These are phyloP conservation scores for Xenops minutus DNA, from an alignment of 2,797 vertebrate species.

Conservation along the genomic window DNA sequence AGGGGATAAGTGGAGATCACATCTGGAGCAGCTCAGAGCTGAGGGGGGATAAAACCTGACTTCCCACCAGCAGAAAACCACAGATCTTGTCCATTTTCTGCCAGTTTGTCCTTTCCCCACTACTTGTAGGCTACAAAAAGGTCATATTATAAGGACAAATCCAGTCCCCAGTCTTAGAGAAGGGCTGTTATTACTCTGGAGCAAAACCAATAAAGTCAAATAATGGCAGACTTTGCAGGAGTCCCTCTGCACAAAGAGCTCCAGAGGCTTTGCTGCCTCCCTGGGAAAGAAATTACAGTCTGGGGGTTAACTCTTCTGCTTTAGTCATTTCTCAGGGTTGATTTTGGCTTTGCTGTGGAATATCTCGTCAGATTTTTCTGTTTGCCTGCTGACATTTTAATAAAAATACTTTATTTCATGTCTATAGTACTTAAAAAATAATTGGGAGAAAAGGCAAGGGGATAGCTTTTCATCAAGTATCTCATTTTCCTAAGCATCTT, in stretches of 20 bases:
- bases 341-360: constrained; percentile 11
- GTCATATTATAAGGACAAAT: constrained; percentile 48
- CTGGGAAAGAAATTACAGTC: constrained; percentile 44
- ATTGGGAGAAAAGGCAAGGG: neutral
- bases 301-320: constrained; percentile 23
- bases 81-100: neutral
- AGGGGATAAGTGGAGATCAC: neutral
- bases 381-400: constrained; percentile 40
- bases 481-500: neutral
- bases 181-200: constrained; percentile 37
- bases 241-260: constrained; percentile 16
- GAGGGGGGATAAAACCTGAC: neutral
- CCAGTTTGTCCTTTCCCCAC: neutral
- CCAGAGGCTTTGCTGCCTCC: constrained; percentile 45
- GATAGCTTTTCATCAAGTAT: neutral
- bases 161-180: neutral
- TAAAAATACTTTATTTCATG: constrained; percentile 36
- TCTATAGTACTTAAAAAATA: neutral
- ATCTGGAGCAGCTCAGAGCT: neutral
- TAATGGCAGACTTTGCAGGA: constrained; percentile 8
- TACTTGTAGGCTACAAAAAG: constrained; percentile 21
- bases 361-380: neutral
- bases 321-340: constrained; percentile 4
- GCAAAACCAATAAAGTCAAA: constrained; percentile 35
- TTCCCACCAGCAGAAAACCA: neutral